Base-by-base conservation (phyloP, 1,140 invertebrate species). In the Riptortus pedestris region DNA sequence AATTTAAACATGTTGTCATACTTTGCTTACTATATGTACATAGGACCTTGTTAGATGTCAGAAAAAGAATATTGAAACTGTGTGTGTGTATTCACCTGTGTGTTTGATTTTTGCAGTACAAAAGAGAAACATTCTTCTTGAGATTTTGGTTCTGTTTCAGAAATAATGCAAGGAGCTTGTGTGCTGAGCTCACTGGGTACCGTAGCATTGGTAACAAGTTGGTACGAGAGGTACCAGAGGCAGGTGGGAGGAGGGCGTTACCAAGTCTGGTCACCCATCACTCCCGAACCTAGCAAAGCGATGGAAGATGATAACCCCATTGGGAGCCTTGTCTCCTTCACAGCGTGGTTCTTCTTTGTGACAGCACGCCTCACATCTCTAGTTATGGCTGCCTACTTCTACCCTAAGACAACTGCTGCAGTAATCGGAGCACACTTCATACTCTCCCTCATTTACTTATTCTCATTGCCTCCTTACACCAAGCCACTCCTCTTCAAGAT, bases 331-430 rank as follows among this genome's bases (percentile, higher is more conserved):
- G 45, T 67, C 7, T 20, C 52, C 5, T 66, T 69, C 51, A 16
- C 66, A 2, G 64, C 64, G n/a, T 70, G 69, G 69, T 60, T 65
- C 3, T 33, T 66, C 12, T 67, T 68, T 16, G 24, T 68, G 14
- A 29, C 61, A 27, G 67, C 48, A 22, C 22, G 69, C 38, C 22
- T 66, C 27, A 2, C 67, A 5, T 29, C 47, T 47, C 14, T 69
- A 12, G 67, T 58, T 14, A 28, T 66, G 14, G 63, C 59, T 9
- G 14, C 59, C 14, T 11, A 45, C 18, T 67, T 66, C 27, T 66
- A 61, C 51, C 59, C 62, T 1, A 38, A 31, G 27, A 52, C 60
- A 16, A 61, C 64, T 33, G 1, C 62, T 0, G 57, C 16, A 2
- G 45, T 67, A n/a, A 31, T 62, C 12, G 12, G n/a, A 1, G 22